Evolutionary conservation across 2,888 invertebrate genomes (phyloP).

Genomic region (Ophraella communa): DNA sequence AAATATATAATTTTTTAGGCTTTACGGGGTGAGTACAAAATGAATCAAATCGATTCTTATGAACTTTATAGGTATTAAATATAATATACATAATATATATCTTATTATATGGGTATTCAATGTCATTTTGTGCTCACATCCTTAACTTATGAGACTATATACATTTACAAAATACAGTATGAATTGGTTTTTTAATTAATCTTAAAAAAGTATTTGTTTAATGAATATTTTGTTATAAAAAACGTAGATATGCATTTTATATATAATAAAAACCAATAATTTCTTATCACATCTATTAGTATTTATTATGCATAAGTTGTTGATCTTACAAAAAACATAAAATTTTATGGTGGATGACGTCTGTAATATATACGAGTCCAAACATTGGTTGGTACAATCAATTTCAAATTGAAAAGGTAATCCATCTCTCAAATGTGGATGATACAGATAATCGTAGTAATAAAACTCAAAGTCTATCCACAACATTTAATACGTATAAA

Average conservation of each 20-base stretch:
- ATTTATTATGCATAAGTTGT: too few relatives aligned
- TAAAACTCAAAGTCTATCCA: too few relatives aligned
- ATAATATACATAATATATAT: background rate
- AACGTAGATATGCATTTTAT: background rate
- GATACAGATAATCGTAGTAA: too few relatives aligned
- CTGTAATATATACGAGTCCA: too few relatives aligned
- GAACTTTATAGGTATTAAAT: slow-evolving; percentile 11
- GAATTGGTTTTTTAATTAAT: background rate
- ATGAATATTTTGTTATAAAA: too few relatives aligned
- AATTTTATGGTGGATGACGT: too few relatives aligned
- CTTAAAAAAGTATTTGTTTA: background rate
- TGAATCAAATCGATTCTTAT: slow-evolving; percentile 9
- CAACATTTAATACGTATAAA: too few relatives aligned
- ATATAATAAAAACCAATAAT: background rate
- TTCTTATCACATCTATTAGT: too few relatives aligned
- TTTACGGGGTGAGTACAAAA: slow-evolving; percentile 1
- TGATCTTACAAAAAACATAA: too few relatives aligned
- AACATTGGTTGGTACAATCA: too few relatives aligned
- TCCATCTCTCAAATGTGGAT: too few relatives aligned
- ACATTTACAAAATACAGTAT: background rate
- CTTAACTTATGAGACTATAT: background rate
- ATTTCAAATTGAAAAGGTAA: too few relatives aligned
- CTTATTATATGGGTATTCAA: background rate
- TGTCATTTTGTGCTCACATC: slow-evolving; percentile 6
- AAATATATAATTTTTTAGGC: background rate